Conservation (phyloP, 2,113 vertebrate genomes). For the Cottus gobio region DNA sequence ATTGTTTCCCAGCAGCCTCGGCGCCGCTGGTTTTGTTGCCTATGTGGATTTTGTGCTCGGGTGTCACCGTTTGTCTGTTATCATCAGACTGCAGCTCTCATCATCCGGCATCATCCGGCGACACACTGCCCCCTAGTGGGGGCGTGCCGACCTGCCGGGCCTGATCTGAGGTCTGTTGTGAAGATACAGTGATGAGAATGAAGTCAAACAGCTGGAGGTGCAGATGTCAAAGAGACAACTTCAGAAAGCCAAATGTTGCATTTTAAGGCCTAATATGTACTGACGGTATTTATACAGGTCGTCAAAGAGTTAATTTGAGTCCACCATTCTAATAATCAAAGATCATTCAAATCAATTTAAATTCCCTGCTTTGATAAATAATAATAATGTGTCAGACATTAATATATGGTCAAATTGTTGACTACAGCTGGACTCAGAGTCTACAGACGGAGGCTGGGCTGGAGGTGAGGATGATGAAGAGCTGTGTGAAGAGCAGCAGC, state of each 20-base stretch:
- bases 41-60: slow-evolving; percentile 43
- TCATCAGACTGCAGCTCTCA: slow-evolving; percentile 19
- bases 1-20: slow-evolving; percentile 42
- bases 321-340: too few species aligned
- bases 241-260: not conserved
- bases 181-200: not conserved
- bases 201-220: not conserved
- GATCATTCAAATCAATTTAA: too few species aligned
- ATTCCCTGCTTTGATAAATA: too few species aligned
- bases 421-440: too few species aligned
- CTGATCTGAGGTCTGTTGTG: not conserved
- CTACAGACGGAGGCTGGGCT: not conserved
- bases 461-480: not conserved
- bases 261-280: not conserved
- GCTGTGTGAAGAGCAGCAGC: not conserved
- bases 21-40: slow-evolving; percentile 26
- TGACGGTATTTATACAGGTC: not conserved
- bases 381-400: not conserved
- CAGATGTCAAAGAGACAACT: not conserved
- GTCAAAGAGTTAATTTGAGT: not conserved
- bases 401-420: too few species aligned
- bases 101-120: slow-evolving; percentile 8
- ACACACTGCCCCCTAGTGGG: slow-evolving; percentile 71
- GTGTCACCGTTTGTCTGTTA: slow-evolving; percentile 37
- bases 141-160: rapidly evolving